Conservation (phyloP, 2,797 vertebrate species). For the Yasuhikotakia modesta region DNA sequence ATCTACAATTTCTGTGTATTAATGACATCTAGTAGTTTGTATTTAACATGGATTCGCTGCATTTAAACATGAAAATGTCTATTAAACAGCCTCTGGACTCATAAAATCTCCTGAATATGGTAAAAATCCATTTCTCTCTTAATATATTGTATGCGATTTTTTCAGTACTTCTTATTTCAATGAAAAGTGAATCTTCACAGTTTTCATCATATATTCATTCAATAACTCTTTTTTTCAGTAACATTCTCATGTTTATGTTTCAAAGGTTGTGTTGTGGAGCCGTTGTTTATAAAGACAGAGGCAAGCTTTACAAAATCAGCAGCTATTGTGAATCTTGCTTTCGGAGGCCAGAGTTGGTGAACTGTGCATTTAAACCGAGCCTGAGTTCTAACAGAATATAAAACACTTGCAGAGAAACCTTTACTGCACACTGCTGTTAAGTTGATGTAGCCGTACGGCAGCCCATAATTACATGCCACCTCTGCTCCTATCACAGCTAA, state of each 20-base stretch:
- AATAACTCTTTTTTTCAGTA: no score
- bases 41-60: no score
- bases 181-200: no score
- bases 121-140: no score
- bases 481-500: slow-evolving; percentile 48
- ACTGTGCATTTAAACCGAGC: neutral
- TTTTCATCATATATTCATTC: no score
- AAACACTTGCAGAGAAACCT: slow-evolving; percentile 13
- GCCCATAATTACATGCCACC: slow-evolving; percentile 36
- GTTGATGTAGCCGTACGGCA: slow-evolving; percentile 26
- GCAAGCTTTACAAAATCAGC: neutral
- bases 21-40: no score
- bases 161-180: no score
- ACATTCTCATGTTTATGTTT: neutral
- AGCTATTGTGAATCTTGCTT: neutral
- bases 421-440: slow-evolving; percentile 14
- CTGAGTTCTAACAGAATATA: neutral
- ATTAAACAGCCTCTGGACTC: no score
- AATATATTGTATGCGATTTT: no score
- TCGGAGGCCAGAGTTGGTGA: neutral
- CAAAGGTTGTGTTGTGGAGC: neutral
- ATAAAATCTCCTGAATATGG: no score
- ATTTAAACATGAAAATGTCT: no score
- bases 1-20: no score
- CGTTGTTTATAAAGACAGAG: neutral